Evolutionary conservation across 2,113 vertebrate species (phyloP), one percentile per base, ranked within the genome.

Genomic region (Syngnathus typhle): DNA sequence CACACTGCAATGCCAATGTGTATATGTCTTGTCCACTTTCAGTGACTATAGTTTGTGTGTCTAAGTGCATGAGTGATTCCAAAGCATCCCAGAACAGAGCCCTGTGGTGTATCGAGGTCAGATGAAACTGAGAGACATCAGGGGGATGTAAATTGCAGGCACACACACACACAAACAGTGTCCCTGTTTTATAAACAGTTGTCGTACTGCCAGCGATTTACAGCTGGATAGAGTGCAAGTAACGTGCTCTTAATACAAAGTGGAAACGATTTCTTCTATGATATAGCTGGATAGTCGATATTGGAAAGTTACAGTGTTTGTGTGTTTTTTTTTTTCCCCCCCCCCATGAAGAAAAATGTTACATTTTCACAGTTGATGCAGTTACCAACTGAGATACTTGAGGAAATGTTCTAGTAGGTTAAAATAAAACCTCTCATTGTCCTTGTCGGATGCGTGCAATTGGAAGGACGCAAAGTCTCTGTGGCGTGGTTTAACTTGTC

Each of bases 101-200:
- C 46, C 46, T 43, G 65, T n/a, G 11, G 56, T 64, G 55, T 72
- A 65, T 69, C 67, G 69, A 68, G 70, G 75, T 58, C 75, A 75
- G 55, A 61, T 70, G 63, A 75, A 74, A 67, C 36, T 66, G 63
- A 62, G 54, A 43, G 7, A 67, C 64, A 75, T 77, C 66, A 77
- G 67, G 74, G 46, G 47, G 72, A 74, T 77, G 63, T 54, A 75
- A 74, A 77, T 59, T 16, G 18, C 55, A 58, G 5, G 5, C 52
- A 16, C 19, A 52, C 19, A 8, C 19, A 8, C 9, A 21, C 49
- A 52, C 49, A 21, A 7, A 41, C 41, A 51, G 18, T 51, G 19
- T 9, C 47, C 47, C 18, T 19, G n/a, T 8, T 51, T 51, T n/a
- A 18, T 18, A 46, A 46, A 46, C 44, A 46, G 44, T 46, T 16